These are phyloP conservation scores for Tinamus guttatus DNA, from an alignment of 2,113 vertebrate genomes.

Conservation along the genomic window DNA sequence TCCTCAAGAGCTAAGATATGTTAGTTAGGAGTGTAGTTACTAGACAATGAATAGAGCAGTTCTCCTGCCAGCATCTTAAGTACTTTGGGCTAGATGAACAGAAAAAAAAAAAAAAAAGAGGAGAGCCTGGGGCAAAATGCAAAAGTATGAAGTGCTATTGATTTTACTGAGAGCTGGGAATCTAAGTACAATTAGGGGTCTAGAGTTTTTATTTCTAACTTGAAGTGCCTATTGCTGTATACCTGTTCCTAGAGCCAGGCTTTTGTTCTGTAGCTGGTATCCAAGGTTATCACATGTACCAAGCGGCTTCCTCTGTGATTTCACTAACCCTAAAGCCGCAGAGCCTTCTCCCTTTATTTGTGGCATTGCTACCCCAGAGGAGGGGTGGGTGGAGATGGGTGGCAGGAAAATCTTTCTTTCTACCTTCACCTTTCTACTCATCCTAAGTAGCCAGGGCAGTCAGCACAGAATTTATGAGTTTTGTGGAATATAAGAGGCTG, in stretches of 20 bases:
- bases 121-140: not conserved
- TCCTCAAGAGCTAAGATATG: not conserved
- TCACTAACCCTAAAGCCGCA: not conserved
- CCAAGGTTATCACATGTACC: not conserved
- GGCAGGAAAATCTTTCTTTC: not conserved
- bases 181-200: not conserved
- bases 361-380: not conserved
- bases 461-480: not conserved
- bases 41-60: not conserved
- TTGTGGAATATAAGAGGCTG: not conserved
- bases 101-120: not conserved
- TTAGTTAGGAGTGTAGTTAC: not conserved
- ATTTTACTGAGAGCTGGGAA: not conserved
- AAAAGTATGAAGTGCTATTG: not conserved
- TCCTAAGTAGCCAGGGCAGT: not conserved
- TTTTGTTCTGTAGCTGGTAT: not conserved
- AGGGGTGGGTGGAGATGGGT: not conserved
- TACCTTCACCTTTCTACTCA: not conserved
- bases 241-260: accelerated
- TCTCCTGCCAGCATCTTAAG: not conserved
- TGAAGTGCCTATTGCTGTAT: not conserved
- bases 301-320: not conserved
- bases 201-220: not conserved
- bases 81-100: not conserved
- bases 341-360: not conserved